Evolutionary conservation across 2,888 invertebrate genomes (phyloP), one percentile per base, ranked within the genome.

Genomic region (Metopia argyrocephala): DNA sequence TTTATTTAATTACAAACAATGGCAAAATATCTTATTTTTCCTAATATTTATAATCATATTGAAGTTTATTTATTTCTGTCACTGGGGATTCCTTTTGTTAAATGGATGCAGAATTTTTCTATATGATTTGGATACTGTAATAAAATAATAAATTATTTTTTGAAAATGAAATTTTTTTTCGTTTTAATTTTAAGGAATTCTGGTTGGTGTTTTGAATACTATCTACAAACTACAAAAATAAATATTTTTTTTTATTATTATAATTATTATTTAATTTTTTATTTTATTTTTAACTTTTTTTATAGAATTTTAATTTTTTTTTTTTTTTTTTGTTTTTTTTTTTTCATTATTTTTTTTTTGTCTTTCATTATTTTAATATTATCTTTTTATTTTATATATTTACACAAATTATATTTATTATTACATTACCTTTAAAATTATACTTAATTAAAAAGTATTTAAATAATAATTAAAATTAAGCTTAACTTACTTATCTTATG

Each of bases 161-260:
- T 31, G n/a, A 59, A 62, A 66, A 21, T 45, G 1, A 59, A 45
- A 45, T 18, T 27, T 18, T 18, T 46, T 5, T 61, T 28, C 9
- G 38, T 38, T 38, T 38, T 61, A 15, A 21, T 23, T 62, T 21
- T 0, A 20, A 62, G 56, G 56, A 56, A 27, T 56, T 27, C 27
- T 25, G 46, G 27, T 5, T 7, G 65, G 46, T 57, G 61, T 54
- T 62, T 61, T 54, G 28, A 70, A 66, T 52, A 66, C 78, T 81
- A 81, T 78, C 78, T 81, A 81, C 74, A 81, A 74, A 81, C 81
- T 81, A 81, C 78, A 81, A 81, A 81, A 81, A 81, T 81, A 81
- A 81, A 70, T 78, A 61, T 57, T 70, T 74, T 76, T 57, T 46
- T 57, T 46, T 62, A 38, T 59, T 23, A 25, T 31, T 62, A 20